Conservation (phyloP, 1,140 invertebrate species). For the Lethrus apterus region DNA sequence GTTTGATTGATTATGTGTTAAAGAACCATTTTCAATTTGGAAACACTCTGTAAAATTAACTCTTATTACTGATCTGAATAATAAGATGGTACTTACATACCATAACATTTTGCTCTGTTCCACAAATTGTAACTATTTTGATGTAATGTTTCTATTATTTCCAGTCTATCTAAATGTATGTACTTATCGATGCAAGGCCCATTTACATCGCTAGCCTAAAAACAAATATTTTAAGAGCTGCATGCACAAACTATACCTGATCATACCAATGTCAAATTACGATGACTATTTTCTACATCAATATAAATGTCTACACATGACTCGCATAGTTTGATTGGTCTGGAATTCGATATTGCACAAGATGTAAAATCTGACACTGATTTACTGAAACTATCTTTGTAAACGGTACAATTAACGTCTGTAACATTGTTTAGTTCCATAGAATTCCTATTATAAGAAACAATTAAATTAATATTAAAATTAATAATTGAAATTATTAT, state of each 20-base stretch:
- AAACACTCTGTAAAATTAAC: slow-evolving; percentile 46
- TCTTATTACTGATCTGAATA: slow-evolving; percentile 8
- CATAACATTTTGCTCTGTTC: slow-evolving; percentile 49
- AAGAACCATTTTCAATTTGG: slow-evolving; percentile 38
- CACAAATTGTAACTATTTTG: slow-evolving; percentile 44
- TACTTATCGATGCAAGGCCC: slow-evolving; percentile 46
- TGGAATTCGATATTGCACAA: slow-evolving; percentile 47
- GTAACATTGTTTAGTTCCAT: too few species aligned
- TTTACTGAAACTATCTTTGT: slow-evolving; percentile 40
- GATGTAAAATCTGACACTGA: slow-evolving; percentile 44
- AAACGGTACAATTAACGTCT: slow-evolving; percentile 22
- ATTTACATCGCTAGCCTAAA: slow-evolving; percentile 35
- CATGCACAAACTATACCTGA: slow-evolving; percentile 12
- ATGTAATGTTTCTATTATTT: slow-evolving; percentile 46
- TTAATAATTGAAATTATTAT: too few species aligned
- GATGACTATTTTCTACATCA: slow-evolving; percentile 42
- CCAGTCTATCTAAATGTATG: slow-evolving; percentile 47
- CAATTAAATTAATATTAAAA: too few species aligned
- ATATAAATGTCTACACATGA: slow-evolving; percentile 46
- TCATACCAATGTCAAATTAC: slow-evolving; percentile 42
- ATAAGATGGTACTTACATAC: slow-evolving; percentile 35
- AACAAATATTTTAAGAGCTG: slow-evolving; percentile 16
- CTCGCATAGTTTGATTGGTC: slow-evolving; percentile 48
- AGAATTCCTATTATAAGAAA: too few species aligned
- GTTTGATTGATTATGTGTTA: slow-evolving; percentile 40